Base-by-base conservation (phyloP, 2,888 invertebrate genomes). In the Nezara viridula region DNA sequence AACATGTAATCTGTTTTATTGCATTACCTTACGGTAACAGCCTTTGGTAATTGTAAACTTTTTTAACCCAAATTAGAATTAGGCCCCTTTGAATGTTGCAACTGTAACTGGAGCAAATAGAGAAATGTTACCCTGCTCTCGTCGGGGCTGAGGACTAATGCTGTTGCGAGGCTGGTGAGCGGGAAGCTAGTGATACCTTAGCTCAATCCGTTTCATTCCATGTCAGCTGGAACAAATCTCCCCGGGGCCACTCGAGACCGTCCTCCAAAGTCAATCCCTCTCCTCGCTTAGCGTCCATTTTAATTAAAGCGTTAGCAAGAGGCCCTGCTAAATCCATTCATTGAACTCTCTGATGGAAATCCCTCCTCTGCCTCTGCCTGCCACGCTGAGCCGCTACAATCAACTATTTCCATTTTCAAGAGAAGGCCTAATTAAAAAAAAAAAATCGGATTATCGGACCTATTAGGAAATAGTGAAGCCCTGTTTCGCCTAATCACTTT, bases 271-370 rank as follows among this genome's bases (percentile, higher is more conserved):
- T 37, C 66, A 73, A 73, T 73, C 66, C 66, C 66, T 73, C 32
- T 6, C 66, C 66, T 73, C 66, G 32, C 66, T 73, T 73, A 73
- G 66, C 66, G 27, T 37, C 14, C 66, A 37, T 73, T 73, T 73
- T 73, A 73, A 73, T 73, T 73, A 73, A 73, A 73, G 37, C 66
- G 66, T 37, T 73, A 73, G 66, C 32, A 73, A 73, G 66, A 73
- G 32, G 66, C 66, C 37, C 37, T 27, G 66, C 66, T 32, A 32
- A 73, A 73, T 73, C 66, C 66, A 73, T 73, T 73, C 66, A 73
- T 73, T 73, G 32, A 37, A 21, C 37, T 73, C 66, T 73, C 66
- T 73, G 37, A 73, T 73, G 66, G 37, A 73, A 73, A 73, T 73
- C 66, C 66, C 7, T 27, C 10, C 27, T 27, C 60, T 27, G 12